Conservation (phyloP, 2,797 vertebrate species). For the Kryptopterus vitreolus region DNA sequence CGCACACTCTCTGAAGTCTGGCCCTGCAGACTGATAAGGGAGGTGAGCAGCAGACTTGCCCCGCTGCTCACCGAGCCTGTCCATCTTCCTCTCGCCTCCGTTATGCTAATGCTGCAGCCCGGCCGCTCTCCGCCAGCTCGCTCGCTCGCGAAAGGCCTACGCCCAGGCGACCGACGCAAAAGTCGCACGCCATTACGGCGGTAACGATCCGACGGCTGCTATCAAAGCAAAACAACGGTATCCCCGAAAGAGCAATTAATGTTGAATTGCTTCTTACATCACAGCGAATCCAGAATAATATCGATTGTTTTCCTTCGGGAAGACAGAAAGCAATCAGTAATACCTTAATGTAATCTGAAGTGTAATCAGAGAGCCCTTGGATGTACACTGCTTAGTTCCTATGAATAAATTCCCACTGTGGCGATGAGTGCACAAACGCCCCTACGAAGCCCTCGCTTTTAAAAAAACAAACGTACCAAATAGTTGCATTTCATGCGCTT, state of each 20-base stretch:
- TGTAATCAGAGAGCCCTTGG: constrained; percentile 55
- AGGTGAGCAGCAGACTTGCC: constrained; percentile 62
- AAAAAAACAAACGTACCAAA: too few species aligned
- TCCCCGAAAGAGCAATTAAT: constrained; percentile 34
- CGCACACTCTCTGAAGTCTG: constrained; percentile 58
- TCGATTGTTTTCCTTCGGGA: constrained; percentile 47
- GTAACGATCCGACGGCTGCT: constrained; percentile 23
- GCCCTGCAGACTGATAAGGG: constrained; percentile 72
- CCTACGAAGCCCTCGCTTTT: neutral
- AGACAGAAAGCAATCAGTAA: constrained; percentile 53
- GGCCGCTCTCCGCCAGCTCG: constrained; percentile 47
- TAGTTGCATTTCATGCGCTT: neutral
- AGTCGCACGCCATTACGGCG: constrained; percentile 7
- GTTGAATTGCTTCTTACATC: constrained; percentile 45
- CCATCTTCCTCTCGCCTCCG: constrained; percentile 55
- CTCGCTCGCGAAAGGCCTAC: constrained; percentile 12
- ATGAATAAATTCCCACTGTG: constrained; percentile 44
- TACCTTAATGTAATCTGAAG: constrained; percentile 49
- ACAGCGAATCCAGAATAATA: constrained; percentile 33
- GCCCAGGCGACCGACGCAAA: constrained; percentile 22
- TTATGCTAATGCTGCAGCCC: constrained; percentile 55
- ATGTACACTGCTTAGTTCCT: constrained; percentile 38
- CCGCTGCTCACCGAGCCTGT: constrained; percentile 64
- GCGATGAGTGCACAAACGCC: constrained; percentile 15
- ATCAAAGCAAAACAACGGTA: constrained; percentile 4